These are phyloP conservation scores for Heliconius ismenius DNA, from an alignment of 2,888 invertebrate genomes.

Conservation along the genomic window DNA sequence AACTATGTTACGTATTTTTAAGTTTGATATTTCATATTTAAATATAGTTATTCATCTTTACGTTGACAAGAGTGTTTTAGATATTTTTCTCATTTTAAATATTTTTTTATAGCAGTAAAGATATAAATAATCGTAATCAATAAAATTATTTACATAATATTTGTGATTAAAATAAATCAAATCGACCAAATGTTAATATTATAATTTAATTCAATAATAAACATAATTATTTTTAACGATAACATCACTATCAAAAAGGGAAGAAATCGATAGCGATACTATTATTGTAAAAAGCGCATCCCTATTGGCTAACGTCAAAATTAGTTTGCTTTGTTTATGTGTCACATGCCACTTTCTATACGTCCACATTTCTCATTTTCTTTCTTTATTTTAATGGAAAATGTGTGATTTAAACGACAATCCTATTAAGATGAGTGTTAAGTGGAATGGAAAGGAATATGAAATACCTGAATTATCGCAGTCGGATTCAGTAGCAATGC, in stretches of 20 bases:
- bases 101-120: no score
- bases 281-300: constrained; percentile 14
- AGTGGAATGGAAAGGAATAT: constrained; percentile 97
- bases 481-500: constrained; percentile 89
- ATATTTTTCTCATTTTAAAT: no score
- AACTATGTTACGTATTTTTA: background rate
- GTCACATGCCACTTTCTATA: constrained; percentile 54
- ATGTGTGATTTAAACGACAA: constrained; percentile 78
- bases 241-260: background rate
- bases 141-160: background rate
- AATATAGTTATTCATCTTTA: no score
- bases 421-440: constrained; percentile 85
- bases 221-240: no score
- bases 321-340: constrained; percentile 73
- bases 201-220: background rate
- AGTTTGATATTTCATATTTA: no score
- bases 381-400: constrained; percentile 56
- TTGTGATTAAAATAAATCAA: background rate
- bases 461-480: constrained; percentile 88
- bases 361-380: constrained; percentile 36
- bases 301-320: constrained; percentile 46
- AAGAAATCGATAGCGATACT: background rate
- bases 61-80: no score
- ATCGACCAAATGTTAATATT: background rate
- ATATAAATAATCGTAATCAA: no score